Base-by-base conservation (phyloP, 1,140 invertebrate genomes). In the Cydia fagiglandana region DNA sequence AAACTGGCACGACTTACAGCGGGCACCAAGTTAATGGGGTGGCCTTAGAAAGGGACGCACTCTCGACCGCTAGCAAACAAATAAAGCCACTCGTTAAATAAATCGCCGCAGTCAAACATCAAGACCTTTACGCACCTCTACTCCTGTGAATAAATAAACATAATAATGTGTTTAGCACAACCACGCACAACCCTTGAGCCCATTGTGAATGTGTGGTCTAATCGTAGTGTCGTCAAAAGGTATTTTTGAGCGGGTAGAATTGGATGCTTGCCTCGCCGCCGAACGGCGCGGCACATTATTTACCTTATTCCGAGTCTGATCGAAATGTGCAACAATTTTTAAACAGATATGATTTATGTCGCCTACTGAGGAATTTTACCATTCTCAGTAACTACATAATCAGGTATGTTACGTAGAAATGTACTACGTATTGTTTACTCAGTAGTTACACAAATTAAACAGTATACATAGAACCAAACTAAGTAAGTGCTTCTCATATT, bases 61-160 rank as follows among this genome's bases (percentile, higher is more conserved):
- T 28, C 20, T 77, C 77, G 80, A 73, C 79, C 78, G 78, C 74
- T 75, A 75, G 76, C 79, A 84, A 85, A 85, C 84, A 85, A 84
- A 84, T 85, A 84, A 85, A 85, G 82, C 84, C 76, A 82, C 82
- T 85, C 81, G 82, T 82, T 85, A 82, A 84, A 85, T 84, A 85
- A 85, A 85, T 84, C 81, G 77, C 80, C 82, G 79, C 82, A 83
- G 77, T 84, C 81, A 84, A 85, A 85, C 82, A 84, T 80, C 77
- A 70, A 76, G 82, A 84, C 81, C 82, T 82, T 81, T 85, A 82
- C 80, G 81, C 84, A 85, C 84, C 82, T 85, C 79, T 80, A 77
- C 77, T 78, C 75, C 73, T 74, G 73, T 79, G 76, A 82, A 82
- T 80, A 83, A 79, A 83, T 82, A 83, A 83, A 85, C 77, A 81